These are phyloP conservation scores for Antheraea assamensis DNA, from an alignment of 2,888 invertebrate species.

Conservation along the genomic window DNA sequence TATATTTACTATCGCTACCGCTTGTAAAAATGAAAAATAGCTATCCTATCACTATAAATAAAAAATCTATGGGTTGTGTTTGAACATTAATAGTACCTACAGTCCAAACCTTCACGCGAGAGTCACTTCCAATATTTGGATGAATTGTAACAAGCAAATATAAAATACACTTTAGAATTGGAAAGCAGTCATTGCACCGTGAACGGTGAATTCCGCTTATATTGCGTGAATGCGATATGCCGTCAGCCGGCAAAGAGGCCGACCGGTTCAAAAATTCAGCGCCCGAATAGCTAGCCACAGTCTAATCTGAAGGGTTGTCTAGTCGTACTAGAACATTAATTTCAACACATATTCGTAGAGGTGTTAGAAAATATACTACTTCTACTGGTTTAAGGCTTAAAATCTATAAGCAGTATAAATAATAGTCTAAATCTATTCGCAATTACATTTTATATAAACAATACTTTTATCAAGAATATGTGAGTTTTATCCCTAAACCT, in stretches of 20 bases:
- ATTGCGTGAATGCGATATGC: conserved; percentile 1
- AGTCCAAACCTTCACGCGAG: not conserved
- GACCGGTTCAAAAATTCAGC: conserved; percentile 66
- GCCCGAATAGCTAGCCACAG: conserved; percentile 52
- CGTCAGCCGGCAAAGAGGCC: conserved; percentile 44
- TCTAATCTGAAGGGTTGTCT: conserved; percentile 53
- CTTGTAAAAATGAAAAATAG: not conserved
- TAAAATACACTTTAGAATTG: not conserved
- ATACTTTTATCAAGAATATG: no score
- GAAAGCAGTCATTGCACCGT: not conserved
- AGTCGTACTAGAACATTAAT: not conserved
- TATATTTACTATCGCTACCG: not conserved
- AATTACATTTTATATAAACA: no score
- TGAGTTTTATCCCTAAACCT: not conserved
- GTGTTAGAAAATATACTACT: not conserved
- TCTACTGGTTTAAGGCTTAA: no score
- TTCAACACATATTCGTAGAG: not conserved
- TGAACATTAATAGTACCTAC: no score
- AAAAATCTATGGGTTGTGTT: no score
- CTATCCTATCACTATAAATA: not conserved
- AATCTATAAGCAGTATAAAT: no score
- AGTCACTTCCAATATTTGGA: not conserved
- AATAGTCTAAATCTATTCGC: no score
- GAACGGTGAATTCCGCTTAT: not conserved
- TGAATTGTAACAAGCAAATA: not conserved